Percentiles rank a stretch among this genome's conserved stretches.
Conservation (phyloP, 1,140 invertebrate species). For the Drosophila tristis region DNA sequence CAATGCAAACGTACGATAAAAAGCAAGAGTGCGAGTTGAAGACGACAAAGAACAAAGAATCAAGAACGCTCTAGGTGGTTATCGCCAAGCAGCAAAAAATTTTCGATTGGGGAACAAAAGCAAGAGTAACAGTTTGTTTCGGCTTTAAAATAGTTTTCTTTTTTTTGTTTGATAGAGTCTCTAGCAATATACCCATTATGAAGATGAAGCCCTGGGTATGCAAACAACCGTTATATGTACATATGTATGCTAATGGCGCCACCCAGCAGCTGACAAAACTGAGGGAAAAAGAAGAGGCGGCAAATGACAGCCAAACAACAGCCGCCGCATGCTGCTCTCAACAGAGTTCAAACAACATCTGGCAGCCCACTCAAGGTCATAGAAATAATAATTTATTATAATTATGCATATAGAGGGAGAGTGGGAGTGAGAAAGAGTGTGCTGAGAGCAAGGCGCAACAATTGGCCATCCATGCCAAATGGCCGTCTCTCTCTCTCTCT, state of each 20-base stretch:
- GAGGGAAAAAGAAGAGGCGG: conserved; percentile 15
- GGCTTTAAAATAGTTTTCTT: not conserved
- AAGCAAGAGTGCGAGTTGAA: conserved; percentile 40
- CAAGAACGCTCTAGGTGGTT: conserved; percentile 33
- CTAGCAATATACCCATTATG: not conserved
- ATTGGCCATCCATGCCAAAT: not conserved
- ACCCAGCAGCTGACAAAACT: conserved; percentile 42
- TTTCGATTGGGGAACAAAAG: conserved; percentile 11
- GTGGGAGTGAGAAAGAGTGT: not conserved
- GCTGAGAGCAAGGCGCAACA: conserved; percentile 15
- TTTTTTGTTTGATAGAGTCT: not conserved
- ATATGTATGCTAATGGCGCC: conserved; percentile 26
- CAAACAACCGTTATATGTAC: conserved; percentile 23
- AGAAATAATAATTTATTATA: conserved; percentile 41
- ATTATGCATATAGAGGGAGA: conserved; percentile 33
- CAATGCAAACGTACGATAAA: conserved; percentile 51
- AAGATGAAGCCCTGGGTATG: conserved; percentile 20
- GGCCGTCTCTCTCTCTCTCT: not conserved
- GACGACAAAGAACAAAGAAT: conserved; percentile 27
- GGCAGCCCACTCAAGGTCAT: conserved; percentile 55
- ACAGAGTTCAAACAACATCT: conserved; percentile 39
- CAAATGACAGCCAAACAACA: conserved; percentile 13
- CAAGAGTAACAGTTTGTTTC: conserved; percentile 28
- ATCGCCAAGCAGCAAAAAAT: conserved; percentile 24
- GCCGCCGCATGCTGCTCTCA: conserved; percentile 13